phyloP scores from a whole-genome alignment of 2,888 invertebrate species.

The Diarsia mendica region DNA sequence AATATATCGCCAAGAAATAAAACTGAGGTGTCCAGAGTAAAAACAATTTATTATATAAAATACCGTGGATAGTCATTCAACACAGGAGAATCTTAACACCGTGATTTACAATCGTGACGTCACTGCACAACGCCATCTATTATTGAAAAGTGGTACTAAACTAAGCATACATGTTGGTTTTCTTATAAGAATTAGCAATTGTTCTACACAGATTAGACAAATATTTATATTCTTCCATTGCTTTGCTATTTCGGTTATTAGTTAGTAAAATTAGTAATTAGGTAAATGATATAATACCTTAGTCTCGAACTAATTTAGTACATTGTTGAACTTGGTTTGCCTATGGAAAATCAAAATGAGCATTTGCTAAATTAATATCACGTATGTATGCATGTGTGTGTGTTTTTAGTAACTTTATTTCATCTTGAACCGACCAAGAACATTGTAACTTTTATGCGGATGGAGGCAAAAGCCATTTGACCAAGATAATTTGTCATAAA shows the following conservation, averaged over 20 bases:
- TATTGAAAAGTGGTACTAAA: too few relatives aligned
- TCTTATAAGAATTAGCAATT: too few relatives aligned
- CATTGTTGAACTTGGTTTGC: not conserved
- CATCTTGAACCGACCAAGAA: slow-evolving; percentile 9
- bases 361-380: slow-evolving; percentile 1
- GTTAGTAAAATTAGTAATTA: slow-evolving; percentile 5
- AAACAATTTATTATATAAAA: too few relatives aligned
- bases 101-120: too few relatives aligned
- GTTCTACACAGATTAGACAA: too few relatives aligned
- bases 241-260: not conserved
- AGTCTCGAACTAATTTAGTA: not conserved
- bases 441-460: slow-evolving; percentile 21
- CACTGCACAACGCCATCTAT: too few relatives aligned
- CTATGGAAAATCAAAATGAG: not conserved
- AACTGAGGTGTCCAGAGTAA: too few relatives aligned
- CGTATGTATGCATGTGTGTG: too few relatives aligned
- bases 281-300: not conserved
- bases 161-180: too few relatives aligned
- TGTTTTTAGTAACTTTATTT: slow-evolving; percentile 5
- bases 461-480: not conserved
- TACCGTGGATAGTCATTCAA: too few relatives aligned
- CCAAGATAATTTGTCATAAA: slow-evolving; percentile 54
- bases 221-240: not conserved
- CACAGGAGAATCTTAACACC: too few relatives aligned
- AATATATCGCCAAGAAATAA: too few relatives aligned